A percentile compares a stretch with the other conserved stretches of the same genome.
Conservation (phyloP, 2,888 invertebrate species). For the Mythimna vitellina region DNA sequence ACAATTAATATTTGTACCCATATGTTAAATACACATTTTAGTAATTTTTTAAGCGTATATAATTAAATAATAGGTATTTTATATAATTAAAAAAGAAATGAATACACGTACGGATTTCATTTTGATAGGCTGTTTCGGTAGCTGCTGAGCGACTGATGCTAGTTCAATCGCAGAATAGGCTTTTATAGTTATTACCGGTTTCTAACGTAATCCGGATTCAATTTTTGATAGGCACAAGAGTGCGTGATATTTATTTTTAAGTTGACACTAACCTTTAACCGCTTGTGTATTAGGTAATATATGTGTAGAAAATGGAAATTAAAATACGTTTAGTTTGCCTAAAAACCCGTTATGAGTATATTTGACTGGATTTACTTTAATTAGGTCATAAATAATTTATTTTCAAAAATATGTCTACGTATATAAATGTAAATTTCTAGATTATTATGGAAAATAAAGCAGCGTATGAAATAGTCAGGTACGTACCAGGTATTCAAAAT, state of each 20-base stretch:
- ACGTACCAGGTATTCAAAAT: not conserved
- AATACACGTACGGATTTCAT: constrained; percentile 61
- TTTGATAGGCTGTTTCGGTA: constrained; percentile 41
- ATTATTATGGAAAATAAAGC: not conserved
- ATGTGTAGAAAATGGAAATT: constrained; percentile 35
- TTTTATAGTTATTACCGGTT: constrained; percentile 52
- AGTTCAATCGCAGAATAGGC: constrained; percentile 18
- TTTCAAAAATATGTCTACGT: not conserved
- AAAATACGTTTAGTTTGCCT: constrained; percentile 2
- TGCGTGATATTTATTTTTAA: constrained; percentile 40
- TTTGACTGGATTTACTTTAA: constrained; percentile 3
- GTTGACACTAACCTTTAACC: constrained; percentile 43
- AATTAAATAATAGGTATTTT: not conserved
- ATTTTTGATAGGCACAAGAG: constrained; percentile 19
- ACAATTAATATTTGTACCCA: not conserved
- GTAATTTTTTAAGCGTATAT: not conserved
- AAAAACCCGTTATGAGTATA: constrained; percentile 9
- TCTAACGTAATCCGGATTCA: constrained; percentile 38
- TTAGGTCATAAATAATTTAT: constrained; percentile 8
- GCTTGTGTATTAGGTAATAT: constrained; percentile 12
- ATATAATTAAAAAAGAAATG: not conserved
- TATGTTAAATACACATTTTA: not conserved
- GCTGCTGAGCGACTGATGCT: constrained; percentile 52
- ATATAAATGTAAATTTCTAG: not conserved
- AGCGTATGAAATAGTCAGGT: not conserved